Conservation (phyloP, 2,797 vertebrate genomes). For the Hirundo rustica region DNA sequence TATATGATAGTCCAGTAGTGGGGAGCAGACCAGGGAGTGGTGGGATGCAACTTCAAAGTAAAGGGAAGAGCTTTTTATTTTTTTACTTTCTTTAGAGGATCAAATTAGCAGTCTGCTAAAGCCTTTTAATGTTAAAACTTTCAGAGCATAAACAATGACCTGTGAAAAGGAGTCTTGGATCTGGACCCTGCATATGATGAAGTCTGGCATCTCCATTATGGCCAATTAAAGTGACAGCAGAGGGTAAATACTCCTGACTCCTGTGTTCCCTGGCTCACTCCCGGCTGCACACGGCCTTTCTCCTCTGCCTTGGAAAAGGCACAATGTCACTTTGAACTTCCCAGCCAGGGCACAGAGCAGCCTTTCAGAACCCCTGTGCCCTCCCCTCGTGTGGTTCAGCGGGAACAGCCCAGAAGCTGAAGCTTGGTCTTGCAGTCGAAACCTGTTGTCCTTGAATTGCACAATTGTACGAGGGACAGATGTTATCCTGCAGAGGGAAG, state of each 20-base stretch:
- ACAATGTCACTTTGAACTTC: not conserved
- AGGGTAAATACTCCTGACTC: slow-evolving; percentile 31
- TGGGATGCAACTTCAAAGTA: not conserved
- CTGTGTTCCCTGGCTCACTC: slow-evolving; percentile 7
- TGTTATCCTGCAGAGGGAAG: not conserved
- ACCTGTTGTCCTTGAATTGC: not conserved
- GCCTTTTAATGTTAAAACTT: slow-evolving; percentile 47
- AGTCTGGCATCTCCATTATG: slow-evolving; percentile 45
- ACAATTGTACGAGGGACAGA: fast-evolving
- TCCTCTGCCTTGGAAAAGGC: not conserved
- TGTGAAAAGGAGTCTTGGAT: slow-evolving; percentile 41
- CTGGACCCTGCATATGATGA: slow-evolving; percentile 4
- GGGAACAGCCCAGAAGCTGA: not conserved
- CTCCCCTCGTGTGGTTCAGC: not conserved
- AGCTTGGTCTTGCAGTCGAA: not conserved
- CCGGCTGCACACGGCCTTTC: not conserved
- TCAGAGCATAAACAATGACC: slow-evolving; percentile 21
- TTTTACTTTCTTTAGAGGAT: not conserved
- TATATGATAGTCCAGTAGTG: not conserved
- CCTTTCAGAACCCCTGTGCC: slow-evolving; percentile 10
- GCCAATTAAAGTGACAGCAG: slow-evolving; percentile 58
- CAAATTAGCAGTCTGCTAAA: slow-evolving; percentile 37
- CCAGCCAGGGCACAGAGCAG: slow-evolving; percentile 3
- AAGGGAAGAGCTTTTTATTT: not conserved
- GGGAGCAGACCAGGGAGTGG: not conserved